A percentile compares a stretch with the other conserved stretches of the same genome.
Evolutionary conservation across 2,888 invertebrate species (phyloP).

Genomic region (Euplagia quadripunctaria): DNA sequence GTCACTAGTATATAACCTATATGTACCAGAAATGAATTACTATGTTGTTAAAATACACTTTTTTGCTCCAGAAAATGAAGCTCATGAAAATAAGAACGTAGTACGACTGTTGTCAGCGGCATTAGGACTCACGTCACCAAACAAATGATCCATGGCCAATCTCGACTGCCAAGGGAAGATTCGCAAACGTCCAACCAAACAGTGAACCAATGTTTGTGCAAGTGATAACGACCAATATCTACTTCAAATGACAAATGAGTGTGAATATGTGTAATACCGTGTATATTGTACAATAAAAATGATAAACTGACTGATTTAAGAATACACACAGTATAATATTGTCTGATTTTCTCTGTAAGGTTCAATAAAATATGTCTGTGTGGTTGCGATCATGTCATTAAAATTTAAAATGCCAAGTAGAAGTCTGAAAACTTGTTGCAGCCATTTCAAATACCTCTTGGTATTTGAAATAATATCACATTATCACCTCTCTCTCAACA

Average conservation of each 20-base stretch:
- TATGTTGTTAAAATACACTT: background rate
- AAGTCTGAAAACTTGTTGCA: background rate
- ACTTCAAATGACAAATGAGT: slow-evolving; percentile 23
- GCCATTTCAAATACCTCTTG: no score
- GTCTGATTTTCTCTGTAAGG: slow-evolving; percentile 10
- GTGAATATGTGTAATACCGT: slow-evolving; percentile 30
- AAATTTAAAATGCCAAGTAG: background rate
- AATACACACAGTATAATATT: slow-evolving; percentile 19
- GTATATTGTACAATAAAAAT: slow-evolving; percentile 32
- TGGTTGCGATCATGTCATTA: background rate
- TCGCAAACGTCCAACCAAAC: slow-evolving; percentile 11
- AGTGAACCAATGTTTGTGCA: slow-evolving; percentile 26
- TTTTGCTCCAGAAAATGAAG: slow-evolving; percentile 89
- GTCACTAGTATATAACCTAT: no score
- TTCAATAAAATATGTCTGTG: background rate
- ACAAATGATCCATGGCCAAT: slow-evolving; percentile 70
- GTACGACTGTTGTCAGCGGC: slow-evolving; percentile 93
- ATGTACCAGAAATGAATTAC: no score
- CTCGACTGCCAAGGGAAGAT: background rate
- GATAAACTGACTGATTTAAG: slow-evolving; percentile 29
- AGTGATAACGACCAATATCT: slow-evolving; percentile 39
- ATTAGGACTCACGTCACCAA: slow-evolving; percentile 88
- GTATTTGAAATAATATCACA: no score
- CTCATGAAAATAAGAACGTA: slow-evolving; percentile 92
- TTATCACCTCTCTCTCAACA: background rate